Base-by-base conservation (phyloP, 2,113 vertebrate genomes). In the Cephalopholis sonnerati region DNA sequence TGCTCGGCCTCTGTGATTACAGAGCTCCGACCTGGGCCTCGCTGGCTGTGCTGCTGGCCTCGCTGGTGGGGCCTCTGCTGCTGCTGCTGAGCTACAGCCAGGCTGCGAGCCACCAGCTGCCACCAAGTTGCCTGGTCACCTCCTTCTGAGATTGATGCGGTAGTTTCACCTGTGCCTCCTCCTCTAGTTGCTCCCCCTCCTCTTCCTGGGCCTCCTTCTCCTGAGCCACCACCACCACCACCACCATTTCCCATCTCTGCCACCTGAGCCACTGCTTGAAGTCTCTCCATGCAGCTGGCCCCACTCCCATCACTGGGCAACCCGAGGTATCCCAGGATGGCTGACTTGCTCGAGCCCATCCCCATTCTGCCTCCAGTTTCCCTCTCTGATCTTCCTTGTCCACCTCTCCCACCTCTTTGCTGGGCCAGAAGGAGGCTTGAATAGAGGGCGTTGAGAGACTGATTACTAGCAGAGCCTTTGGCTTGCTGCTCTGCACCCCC, bases 281-380 rank as follows among this genome's bases (percentile, higher is more conserved):
- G 96, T 79, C 96, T 89, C 89, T 97, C 97, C 22, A 97, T 95
- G 39, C 97, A 97, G 82, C 96, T 97, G 16, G 96, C 96, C 10
- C 96, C 96, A n/a, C 94, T 95, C 18, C 93, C 91, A 8, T 96
- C 95, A 68, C 80, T 92, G 16, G 96, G 95, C 63, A 97, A 89
- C 24, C 96, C 96, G 67, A 97, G 84, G 79, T 97, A 97, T 61
- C 97, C 95, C 62, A 97, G 88, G 29, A 97, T 92, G 75, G 96
- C 96, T 0, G 96, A 94, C 72, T 96, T 96, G 83, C 94, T 94
- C 2, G 93, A 91, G 39, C 88, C 91, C 74, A 92, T 81, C 24
- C 90, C 79, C 25, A 87, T 46, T 66, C 90, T 71, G n/a, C 83
- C 59, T 46, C 86, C 74, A 16, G 62, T 51, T 20, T 89, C 91